Evolutionary conservation across 2,888 invertebrate species (phyloP).

Genomic region (Nymphalis urticae): DNA sequence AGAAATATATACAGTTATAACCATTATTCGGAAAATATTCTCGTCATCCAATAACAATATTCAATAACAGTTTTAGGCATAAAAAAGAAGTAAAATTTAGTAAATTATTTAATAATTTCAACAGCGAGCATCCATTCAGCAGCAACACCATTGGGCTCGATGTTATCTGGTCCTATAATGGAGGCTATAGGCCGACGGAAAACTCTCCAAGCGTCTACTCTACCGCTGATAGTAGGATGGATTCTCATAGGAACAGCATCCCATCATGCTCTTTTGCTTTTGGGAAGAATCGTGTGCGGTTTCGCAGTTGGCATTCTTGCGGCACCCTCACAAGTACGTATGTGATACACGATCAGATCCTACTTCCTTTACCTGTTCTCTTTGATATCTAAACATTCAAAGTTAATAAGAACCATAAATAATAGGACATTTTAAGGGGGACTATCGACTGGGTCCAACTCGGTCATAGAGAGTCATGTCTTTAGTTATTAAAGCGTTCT

Average conservation of each 20-base stretch:
- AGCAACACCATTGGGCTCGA: constrained; percentile 87
- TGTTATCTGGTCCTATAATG: constrained; percentile 86
- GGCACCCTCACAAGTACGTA: constrained; percentile 86
- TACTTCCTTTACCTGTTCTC: no score
- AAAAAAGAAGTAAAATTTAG: no score
- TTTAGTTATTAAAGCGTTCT: background rate
- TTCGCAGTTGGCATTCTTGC: constrained; percentile 87
- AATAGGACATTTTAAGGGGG: no score
- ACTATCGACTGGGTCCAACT: no score
- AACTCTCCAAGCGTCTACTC: constrained; percentile 83
- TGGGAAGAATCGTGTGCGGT: constrained; percentile 86
- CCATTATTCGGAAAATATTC: no score
- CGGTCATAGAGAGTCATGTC: no score
- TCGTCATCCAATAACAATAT: no score
- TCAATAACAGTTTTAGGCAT: no score
- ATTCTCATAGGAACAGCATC: constrained; percentile 82
- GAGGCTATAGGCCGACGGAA: constrained; percentile 86
- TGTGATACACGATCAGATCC: background rate
- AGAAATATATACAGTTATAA: no score
- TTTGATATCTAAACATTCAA: no score
- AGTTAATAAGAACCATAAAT: no score
- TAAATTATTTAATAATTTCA: constrained; percentile 23
- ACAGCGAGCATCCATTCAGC: constrained; percentile 89
- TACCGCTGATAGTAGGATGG: constrained; percentile 87
- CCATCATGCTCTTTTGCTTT: constrained; percentile 81